A percentile compares a stretch with the other conserved stretches of the same genome.
Conservation (phyloP, 2,888 invertebrate species). For the Scaptomyza reducta region DNA sequence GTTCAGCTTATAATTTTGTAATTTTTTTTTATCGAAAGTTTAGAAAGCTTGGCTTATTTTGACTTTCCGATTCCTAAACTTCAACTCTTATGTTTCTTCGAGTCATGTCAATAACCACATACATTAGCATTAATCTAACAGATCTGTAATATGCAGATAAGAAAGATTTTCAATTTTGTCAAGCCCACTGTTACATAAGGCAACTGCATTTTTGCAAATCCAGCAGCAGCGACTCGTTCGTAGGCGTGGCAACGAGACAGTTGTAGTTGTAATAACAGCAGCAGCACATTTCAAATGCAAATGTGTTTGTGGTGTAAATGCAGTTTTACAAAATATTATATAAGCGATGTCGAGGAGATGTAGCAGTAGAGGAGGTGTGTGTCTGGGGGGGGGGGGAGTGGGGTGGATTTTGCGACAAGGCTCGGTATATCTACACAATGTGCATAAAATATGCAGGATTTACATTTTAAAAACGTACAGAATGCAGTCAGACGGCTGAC, state of each 20-base stretch:
- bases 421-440: conserved; percentile 50
- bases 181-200: conserved; percentile 33
- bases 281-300: conserved; percentile 72
- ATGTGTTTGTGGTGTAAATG: conserved; percentile 79
- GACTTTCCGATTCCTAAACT: no score
- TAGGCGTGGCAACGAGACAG: conserved; percentile 59
- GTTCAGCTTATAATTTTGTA: no score
- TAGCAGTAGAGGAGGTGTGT: neutral
- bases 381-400: neutral
- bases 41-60: no score
- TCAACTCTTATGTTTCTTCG: no score
- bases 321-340: conserved; percentile 78
- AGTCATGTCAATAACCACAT: neutral
- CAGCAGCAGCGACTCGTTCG: conserved; percentile 24
- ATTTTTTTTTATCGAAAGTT: no score
- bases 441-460: conserved; percentile 77
- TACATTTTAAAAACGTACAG: conserved; percentile 72
- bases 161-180: conserved; percentile 4
- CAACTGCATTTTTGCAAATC: conserved; percentile 35
- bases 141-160: neutral
- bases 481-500: conserved; percentile 33
- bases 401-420: neutral
- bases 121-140: neutral
- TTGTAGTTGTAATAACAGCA: conserved; percentile 57
- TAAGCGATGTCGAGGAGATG: conserved; percentile 50